Base-by-base conservation (phyloP, 2,888 invertebrate genomes). In the Dendrolimus pini region DNA sequence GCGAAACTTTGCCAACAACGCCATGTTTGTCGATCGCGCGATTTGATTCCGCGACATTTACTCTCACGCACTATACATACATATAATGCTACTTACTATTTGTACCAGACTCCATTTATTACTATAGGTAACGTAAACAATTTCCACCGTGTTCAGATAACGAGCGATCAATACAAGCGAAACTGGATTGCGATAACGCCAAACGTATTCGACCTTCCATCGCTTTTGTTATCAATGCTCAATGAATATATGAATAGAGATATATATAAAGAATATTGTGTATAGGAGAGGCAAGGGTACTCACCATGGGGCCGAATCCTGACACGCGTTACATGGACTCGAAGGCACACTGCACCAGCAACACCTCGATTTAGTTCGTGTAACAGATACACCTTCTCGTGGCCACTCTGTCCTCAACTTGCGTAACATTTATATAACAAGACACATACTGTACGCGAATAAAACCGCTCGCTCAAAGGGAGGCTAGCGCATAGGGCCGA, bases 381-480 rank as follows among this genome's bases (percentile, higher is more conserved):
- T 66, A 68, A 70, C 72, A 69, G 75, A 73, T 69, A 75, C 83
- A 81, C 83, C 82, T 79, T 74, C 75, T 75, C 71, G 72, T 74
- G 67, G 75, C 74, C 84, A 82, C 82, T 78, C 69, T 72, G 76
- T 78, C 77, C 75, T 79, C 73, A 78, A 82, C 83, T 88, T 86
- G 87, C 86, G 85, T 88, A 89, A 85, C 89, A 89, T 89, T 86
- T 88, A 88, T 85, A 82, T 83, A 82, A 83, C 81, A 75, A 80
- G 75, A 73, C 83, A 85, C 85, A 80, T 78, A 70, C 75, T 80
- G 77, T 70, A 71, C 75, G 75, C 72, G 75, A 73, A 72, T 69
- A 68, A 71, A 72, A 71, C 71, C 66, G 71, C 70, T 69, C 71
- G 73, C 75, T 80, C 78, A 80, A 67, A 78, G 76, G 71, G 72